These are phyloP conservation scores for Cartodere bifasciata DNA, from an alignment of 2,888 invertebrate genomes.

Conservation along the genomic window DNA sequence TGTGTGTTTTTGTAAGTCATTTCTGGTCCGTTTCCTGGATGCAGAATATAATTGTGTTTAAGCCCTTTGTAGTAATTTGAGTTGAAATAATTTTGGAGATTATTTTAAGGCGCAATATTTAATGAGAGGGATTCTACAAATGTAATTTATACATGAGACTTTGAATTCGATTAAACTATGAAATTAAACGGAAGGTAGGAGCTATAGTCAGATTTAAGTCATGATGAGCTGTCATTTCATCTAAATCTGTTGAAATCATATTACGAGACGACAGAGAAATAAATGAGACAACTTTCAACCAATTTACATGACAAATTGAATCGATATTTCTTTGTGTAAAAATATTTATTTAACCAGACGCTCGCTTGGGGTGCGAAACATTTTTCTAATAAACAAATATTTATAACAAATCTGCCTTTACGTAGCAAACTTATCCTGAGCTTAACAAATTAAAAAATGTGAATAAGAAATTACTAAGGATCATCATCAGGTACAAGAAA, in stretches of 20 bases:
- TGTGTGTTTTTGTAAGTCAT: too few species aligned
- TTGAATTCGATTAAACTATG: slow-evolving; percentile 23
- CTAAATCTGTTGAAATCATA: slow-evolving; percentile 32
- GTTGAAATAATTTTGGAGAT: too few species aligned
- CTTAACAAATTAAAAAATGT: too few species aligned
- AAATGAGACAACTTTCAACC: slow-evolving; percentile 36
- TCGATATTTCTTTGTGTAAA: slow-evolving; percentile 38
- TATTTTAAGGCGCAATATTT: too few species aligned
- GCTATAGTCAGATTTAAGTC: slow-evolving; percentile 27
- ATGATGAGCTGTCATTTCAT: slow-evolving; percentile 31
- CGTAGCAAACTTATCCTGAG: too few species aligned
- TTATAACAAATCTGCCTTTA: too few species aligned
- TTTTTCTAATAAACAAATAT: too few species aligned
- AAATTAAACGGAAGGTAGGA: slow-evolving; percentile 23
- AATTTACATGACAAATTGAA: slow-evolving; percentile 38
- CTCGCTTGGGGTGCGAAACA: slow-evolving; percentile 10
- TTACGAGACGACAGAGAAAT: slow-evolving; percentile 36
- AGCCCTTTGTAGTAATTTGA: too few species aligned
- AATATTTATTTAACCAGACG: slow-evolving; percentile 34
- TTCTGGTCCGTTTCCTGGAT: too few species aligned
- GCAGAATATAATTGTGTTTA: too few species aligned
- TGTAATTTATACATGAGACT: slow-evolving; percentile 13
- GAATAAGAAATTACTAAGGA: too few species aligned
- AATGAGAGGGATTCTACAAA: slow-evolving; percentile 11
- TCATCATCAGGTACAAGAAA: too few species aligned